These are phyloP conservation scores for Tamias sibiricus DNA, from an alignment of 2,113 vertebrate genomes.

Conservation along the genomic window DNA sequence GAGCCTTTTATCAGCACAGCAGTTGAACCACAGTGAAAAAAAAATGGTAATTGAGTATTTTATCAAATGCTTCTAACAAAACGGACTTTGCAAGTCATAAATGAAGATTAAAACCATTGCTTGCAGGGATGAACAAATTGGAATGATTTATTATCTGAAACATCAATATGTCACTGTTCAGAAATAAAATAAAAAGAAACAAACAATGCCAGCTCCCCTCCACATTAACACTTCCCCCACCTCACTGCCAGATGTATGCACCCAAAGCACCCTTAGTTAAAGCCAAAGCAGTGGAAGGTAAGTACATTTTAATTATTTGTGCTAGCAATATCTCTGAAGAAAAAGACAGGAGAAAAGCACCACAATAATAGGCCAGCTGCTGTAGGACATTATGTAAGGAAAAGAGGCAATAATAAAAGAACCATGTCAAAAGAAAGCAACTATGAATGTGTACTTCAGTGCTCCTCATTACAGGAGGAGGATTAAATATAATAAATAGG, in stretches of 20 bases:
- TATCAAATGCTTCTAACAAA: constrained; percentile 91
- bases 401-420: constrained; percentile 87
- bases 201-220: constrained; percentile 68
- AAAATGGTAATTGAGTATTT: constrained; percentile 92
- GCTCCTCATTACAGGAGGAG: constrained; percentile 81
- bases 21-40: constrained; percentile 87
- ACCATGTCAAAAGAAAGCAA: constrained; percentile 82
- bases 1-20: constrained; percentile 88
- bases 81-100: constrained; percentile 90
- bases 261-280: constrained; percentile 75
- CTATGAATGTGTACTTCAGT: constrained; percentile 83
- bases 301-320: constrained; percentile 91
- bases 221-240: not conserved
- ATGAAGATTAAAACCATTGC: constrained; percentile 93
- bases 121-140: constrained; percentile 91
- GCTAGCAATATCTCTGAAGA: constrained; percentile 80
- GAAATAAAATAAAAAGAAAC: constrained; percentile 87
- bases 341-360: constrained; percentile 81
- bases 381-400: constrained; percentile 85
- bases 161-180: constrained; percentile 90
- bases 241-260: not conserved
- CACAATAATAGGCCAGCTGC: constrained; percentile 88
- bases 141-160: constrained; percentile 91
- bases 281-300: constrained; percentile 86
- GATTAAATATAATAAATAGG: constrained; percentile 86